Conservation (phyloP, 2,113 vertebrate species). For the Ptilorrhoa leucosticta region DNA sequence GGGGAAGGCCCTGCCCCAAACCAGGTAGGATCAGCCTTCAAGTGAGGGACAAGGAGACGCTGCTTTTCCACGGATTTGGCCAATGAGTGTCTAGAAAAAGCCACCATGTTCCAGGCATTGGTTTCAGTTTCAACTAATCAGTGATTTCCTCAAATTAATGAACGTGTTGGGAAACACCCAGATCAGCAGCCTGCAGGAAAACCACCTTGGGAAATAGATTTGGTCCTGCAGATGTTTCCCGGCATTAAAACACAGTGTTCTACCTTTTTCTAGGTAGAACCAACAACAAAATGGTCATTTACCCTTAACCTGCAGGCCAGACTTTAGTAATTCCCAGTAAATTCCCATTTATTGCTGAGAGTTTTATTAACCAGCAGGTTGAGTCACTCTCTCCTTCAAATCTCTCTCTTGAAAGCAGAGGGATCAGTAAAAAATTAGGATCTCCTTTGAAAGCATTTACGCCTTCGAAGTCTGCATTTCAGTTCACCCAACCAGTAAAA, state of each 20-base stretch:
- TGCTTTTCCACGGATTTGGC: background rate
- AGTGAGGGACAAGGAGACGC: background rate
- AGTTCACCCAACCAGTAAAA: background rate
- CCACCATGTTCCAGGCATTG: background rate
- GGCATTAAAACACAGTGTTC: accelerated
- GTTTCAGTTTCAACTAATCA: background rate
- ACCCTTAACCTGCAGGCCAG: background rate
- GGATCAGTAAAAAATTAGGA: background rate
- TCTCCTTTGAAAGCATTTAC: background rate
- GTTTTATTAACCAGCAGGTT: background rate
- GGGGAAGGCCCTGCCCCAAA: background rate
- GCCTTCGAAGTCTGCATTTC: background rate
- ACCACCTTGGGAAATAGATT: background rate
- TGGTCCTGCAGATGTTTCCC: background rate
- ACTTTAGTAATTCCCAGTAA: background rate
- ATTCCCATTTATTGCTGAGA: background rate
- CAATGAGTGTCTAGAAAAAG: background rate
- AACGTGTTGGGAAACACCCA: background rate
- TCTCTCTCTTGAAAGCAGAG: background rate
- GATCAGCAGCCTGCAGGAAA: background rate
- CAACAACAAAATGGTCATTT: background rate
- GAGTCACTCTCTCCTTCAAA: background rate
- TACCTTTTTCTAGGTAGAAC: background rate
- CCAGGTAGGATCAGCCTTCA: background rate
- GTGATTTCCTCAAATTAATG: background rate